phyloP scores from a whole-genome alignment of 2,888 invertebrate species.

The Quadroppia sp. region DNA sequence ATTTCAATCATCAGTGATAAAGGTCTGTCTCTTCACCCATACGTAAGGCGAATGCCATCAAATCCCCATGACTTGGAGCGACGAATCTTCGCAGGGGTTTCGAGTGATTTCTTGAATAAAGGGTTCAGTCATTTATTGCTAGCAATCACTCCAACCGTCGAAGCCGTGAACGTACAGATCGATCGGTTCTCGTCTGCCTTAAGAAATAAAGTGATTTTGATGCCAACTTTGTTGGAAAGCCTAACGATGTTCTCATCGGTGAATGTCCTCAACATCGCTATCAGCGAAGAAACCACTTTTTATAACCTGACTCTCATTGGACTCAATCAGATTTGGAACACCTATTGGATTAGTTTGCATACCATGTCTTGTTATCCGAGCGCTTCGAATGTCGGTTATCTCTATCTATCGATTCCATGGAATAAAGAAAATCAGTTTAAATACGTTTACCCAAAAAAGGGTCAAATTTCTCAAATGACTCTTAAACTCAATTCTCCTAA shows the following conservation, averaged over 20 bases:
- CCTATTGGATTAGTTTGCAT: slow-evolving; percentile 37
- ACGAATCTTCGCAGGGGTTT: slow-evolving; percentile 5
- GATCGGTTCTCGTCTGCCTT: slow-evolving; percentile 38
- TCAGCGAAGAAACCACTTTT: slow-evolving; percentile 45
- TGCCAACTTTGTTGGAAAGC: slow-evolving; percentile 40
- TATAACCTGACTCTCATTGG: slow-evolving; percentile 44
- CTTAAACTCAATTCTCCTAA: slow-evolving; percentile 40
- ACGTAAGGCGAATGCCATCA: slow-evolving; percentile 21
- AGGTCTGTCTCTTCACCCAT: slow-evolving; percentile 21
- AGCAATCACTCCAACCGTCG: slow-evolving; percentile 23
- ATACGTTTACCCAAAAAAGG: slow-evolving; percentile 9
- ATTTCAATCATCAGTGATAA: slow-evolving; percentile 1
- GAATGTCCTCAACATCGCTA: slow-evolving; percentile 44
- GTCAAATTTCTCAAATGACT: slow-evolving; percentile 22
- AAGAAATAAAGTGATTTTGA: slow-evolving; percentile 39
- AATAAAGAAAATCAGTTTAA: slow-evolving; percentile 27
- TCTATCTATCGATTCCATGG: slow-evolving; percentile 39
- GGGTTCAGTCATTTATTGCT: slow-evolving; percentile 40
- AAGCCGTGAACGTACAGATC: slow-evolving; percentile 26
- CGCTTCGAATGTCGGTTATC: slow-evolving; percentile 30
- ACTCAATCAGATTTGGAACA: slow-evolving; percentile 42
- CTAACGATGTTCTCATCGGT: slow-evolving; percentile 32
- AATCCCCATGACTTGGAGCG: slow-evolving; percentile 19
- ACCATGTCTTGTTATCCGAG: slow-evolving; percentile 40
- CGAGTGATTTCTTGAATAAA: background rate